Base-by-base conservation (phyloP, 2,113 vertebrate genomes). In the Podiceps cristatus region DNA sequence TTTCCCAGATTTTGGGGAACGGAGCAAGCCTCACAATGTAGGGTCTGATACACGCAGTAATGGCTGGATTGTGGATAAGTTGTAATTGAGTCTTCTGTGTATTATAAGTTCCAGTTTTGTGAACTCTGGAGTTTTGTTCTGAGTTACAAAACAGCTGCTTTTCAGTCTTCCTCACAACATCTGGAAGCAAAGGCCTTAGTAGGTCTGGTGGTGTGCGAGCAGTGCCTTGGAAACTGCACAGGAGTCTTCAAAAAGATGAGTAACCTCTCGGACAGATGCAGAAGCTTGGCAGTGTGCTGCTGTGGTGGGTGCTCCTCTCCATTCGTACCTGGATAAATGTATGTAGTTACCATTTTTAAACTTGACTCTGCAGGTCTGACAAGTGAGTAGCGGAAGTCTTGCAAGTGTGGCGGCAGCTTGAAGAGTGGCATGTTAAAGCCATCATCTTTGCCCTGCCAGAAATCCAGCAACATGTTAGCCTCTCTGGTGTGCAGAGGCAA, bases 261-360 rank as follows among this genome's bases (percentile, higher is more conserved):
- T 28, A 14, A 4, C 23, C 11, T 13, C 24, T 33, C 3, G 3
- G 55, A 8, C 6, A 5, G n/a, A 3, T 22, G 5, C 6, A 3
- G 3, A 19, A 18, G 50, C 31, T 27, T 24, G 35, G 35, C 6
- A 3, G 28, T 13, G 8, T 7, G 42, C 52, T 68, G 82, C 49
- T 66, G 56, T 27, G 2, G 3, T 9, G 40, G 10, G 1, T 11
- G 49, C 52, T 55, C 5, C 10, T 71, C 18, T 55, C 27, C 5
- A 0, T 20, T 45, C 2, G 0, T 56, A 1, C 40, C 59, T 37
- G 86, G 50, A 7, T 5, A 7, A 19, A 7, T 7, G 0, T 25
- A 3, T 9, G 10, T 23, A 40, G 35, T 56, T 68, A 4, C 44
- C 11, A 1, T 40, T 62, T 13, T n/a, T 42, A 18, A 35, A 10